Base-by-base conservation (phyloP, 2,113 vertebrate species). In the Carlito syrichta region DNA sequence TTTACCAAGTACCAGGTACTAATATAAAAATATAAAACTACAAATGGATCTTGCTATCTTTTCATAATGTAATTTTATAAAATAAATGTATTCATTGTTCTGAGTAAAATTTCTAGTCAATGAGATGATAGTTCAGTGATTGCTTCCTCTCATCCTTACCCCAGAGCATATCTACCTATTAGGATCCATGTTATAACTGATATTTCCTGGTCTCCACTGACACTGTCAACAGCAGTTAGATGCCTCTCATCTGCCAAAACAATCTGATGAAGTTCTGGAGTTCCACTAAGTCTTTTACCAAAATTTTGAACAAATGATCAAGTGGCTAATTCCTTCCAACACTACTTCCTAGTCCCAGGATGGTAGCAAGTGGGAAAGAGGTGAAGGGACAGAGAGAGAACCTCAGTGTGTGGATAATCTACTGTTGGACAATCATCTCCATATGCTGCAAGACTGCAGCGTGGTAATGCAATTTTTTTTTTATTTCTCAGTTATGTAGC, bases 111-210 rank as follows among this genome's bases (percentile, higher is more conserved):
- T 52, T 93, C 32, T 58, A 25, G 6, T 83, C 79, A 91, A 38
- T 19, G 16, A 8, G 38, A 74, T 89, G 68, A 63, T n/a, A 20
- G 14, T 62, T 93, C 27, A 66, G 40, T 5, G 48, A 81, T 11
- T 17, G 4, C 5, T 71, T 3, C 3, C 7, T 82, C 6, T 17
- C 0, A 6, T 43, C 1, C 11, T 4, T 4, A 17, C 0, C 1
- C 22, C 52, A 40, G 22, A 48, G 5, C 35, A 40, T 4, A 22
- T 69, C 43, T 69, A 9, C 62, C 3, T 38, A 69, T 30, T 10
- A 63, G 5, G 3, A 56, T 54, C 7, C 14, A 56, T 62, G 12
- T 23, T 38, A 82, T 50, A 32, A 58, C n/a, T 77, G 40, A 16
- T 71, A 78, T 82, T 84, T 88, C 30, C 60, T 54, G 22, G n/a